Conservation (phyloP, 2,797 vertebrate species). For the Dendrocincla fuliginosa region DNA sequence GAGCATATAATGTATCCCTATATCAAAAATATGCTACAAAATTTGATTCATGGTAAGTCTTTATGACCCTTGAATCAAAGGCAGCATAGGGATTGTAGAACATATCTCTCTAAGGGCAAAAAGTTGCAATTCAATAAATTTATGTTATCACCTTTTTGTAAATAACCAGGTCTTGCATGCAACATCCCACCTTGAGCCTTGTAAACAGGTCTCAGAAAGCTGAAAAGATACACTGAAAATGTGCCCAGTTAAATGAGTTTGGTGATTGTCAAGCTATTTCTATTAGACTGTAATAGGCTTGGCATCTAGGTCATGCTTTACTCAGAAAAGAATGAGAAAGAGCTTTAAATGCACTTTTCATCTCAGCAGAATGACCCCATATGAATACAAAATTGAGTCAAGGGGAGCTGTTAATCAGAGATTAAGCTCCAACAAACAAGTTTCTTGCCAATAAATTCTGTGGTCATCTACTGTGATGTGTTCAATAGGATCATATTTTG, state of each 20-base stretch:
- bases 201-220: constrained; percentile 32
- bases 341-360: constrained; percentile 52
- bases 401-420: constrained; percentile 64
- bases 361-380: constrained; percentile 29
- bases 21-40: not conserved
- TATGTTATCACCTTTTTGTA: not conserved
- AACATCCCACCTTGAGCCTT: not conserved
- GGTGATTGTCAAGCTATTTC: constrained; percentile 61
- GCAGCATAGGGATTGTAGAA: not conserved
- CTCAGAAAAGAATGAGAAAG: constrained; percentile 40
- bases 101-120: not conserved
- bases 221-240: constrained; percentile 8
- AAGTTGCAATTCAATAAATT: not conserved
- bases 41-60: not conserved
- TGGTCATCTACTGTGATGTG: constrained; percentile 49
- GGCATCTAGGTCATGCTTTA: constrained; percentile 34
- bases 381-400: constrained; percentile 57
- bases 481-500: constrained; percentile 44
- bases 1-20: not conserved
- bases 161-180: not conserved
- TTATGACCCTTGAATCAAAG: not conserved
- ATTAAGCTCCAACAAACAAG: constrained; percentile 72
- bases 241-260: constrained; percentile 41
- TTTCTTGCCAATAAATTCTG: constrained; percentile 70
- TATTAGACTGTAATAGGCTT: constrained; percentile 52